A percentile compares a stretch with the other conserved stretches of the same genome.
phyloP scores from a whole-genome alignment of 2,888 invertebrate species.

The Odontomyia ornata region DNA sequence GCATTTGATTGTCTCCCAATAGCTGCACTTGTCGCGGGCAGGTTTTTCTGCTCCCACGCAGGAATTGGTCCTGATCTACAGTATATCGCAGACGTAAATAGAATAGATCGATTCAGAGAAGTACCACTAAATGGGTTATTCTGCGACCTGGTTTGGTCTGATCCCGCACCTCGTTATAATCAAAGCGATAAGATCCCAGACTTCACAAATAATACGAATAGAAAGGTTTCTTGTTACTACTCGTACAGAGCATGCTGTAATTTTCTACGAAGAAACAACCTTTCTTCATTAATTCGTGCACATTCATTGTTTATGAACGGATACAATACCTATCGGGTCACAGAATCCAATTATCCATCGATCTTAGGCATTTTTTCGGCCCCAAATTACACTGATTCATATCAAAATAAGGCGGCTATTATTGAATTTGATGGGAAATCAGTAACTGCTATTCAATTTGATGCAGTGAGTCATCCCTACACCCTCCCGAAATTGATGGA shows the following conservation, averaged over 20 bases:
- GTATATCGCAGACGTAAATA: conserved; percentile 95
- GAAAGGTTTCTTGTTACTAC: conserved; percentile 99
- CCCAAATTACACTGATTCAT: too few relatives aligned
- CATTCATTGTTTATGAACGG: too few relatives aligned
- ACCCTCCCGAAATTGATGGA: too few relatives aligned
- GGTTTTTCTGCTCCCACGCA: conserved; percentile 99
- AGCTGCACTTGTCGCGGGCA: conserved; percentile 99
- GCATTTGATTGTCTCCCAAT: conserved; percentile 99
- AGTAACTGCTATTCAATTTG: too few relatives aligned
- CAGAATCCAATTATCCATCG: too few relatives aligned
- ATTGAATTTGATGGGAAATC: too few relatives aligned
- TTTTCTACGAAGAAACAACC: too few relatives aligned
- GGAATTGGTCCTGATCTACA: conserved; percentile 99
- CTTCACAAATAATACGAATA: conserved; percentile 99
- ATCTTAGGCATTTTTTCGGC: too few relatives aligned
- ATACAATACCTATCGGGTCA: too few relatives aligned
- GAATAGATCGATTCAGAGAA: conserved; percentile 99
- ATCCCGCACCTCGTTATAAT: conserved; percentile 99
- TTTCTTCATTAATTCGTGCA: too few relatives aligned
- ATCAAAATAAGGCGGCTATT: too few relatives aligned
- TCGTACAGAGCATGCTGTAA: conserved; percentile 99
- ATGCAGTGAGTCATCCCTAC: too few relatives aligned
- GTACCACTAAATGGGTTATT: conserved; percentile 98
- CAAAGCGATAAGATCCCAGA: conserved; percentile 97
- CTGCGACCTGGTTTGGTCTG: conserved; percentile 99